Evolutionary conservation across 2,888 invertebrate genomes (phyloP).

Genomic region (Theretra japonica): DNA sequence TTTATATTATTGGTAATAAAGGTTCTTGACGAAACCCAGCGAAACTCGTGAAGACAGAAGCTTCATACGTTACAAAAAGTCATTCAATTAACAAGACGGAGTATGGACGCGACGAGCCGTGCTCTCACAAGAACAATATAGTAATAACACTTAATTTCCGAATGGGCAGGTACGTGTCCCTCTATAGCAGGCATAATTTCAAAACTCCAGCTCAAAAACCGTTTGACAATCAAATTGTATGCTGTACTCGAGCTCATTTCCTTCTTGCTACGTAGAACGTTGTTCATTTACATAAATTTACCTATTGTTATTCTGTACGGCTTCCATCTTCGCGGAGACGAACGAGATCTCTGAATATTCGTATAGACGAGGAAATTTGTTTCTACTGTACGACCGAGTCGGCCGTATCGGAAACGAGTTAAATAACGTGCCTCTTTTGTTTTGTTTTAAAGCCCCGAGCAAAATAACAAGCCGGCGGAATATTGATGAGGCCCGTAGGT

Average conservation of each 20-base stretch:
- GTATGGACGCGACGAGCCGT: not conserved
- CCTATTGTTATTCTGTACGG: conserved; percentile 78
- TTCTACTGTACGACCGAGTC: conserved; percentile 73
- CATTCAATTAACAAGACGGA: conserved; percentile 5
- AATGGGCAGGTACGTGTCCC: conserved; percentile 41
- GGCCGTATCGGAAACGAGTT: conserved; percentile 83
- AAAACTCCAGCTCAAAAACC: conserved; percentile 61
- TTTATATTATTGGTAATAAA: not conserved
- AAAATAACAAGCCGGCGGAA: conserved; percentile 76
- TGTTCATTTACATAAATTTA: conserved; percentile 83
- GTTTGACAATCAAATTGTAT: conserved; percentile 71
- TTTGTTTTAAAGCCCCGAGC: conserved; percentile 68
- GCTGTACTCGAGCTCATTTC: conserved; percentile 71
- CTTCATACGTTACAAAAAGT: not conserved
- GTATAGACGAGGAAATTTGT: conserved; percentile 74
- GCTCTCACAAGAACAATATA: conserved; percentile 45
- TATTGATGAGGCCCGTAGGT: conserved; percentile 69
- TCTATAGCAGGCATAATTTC: conserved; percentile 59
- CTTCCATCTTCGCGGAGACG: conserved; percentile 63
- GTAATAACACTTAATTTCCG: conserved; percentile 45
- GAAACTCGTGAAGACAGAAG: not conserved
- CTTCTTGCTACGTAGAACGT: conserved; percentile 77
- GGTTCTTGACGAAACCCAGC: not conserved
- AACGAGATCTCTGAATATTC: conserved; percentile 65
- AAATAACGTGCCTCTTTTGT: conserved; percentile 79